Conservation (phyloP, 2,888 invertebrate species). For the Cryptops parisi region DNA sequence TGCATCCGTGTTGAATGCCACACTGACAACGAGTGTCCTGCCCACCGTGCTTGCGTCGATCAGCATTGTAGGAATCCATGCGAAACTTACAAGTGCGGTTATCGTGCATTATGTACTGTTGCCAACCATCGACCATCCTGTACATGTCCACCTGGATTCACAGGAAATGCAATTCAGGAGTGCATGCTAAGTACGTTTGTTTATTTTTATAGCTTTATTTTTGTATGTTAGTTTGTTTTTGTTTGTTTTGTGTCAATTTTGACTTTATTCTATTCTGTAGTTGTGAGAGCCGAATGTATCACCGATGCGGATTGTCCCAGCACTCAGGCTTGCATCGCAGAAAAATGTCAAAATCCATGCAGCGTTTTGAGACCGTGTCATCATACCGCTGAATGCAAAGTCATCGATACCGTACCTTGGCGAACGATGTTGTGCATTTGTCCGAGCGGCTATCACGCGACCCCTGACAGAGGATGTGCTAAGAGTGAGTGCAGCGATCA, state of each 20-base stretch:
- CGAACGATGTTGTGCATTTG: constrained; percentile 24
- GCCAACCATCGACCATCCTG: constrained; percentile 48
- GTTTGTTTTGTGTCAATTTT: not conserved
- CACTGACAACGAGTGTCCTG: constrained; percentile 23
- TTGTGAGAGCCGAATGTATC: constrained; percentile 46
- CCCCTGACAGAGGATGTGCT: constrained; percentile 22
- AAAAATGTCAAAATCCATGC: constrained; percentile 77
- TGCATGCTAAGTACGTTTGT: constrained; percentile 15
- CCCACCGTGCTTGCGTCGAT: constrained; percentile 24
- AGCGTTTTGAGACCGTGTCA: constrained; percentile 44
- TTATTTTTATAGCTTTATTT: not conserved
- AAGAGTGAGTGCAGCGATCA: constrained; percentile 46
- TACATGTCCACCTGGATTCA: constrained; percentile 55
- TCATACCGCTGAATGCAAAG: constrained; percentile 27
- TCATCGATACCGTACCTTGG: constrained; percentile 23
- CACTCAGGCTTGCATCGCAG: constrained; percentile 67
- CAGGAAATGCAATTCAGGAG: constrained; percentile 47
- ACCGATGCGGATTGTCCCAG: constrained; percentile 73
- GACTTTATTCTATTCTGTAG: not conserved
- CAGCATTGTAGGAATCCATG: constrained; percentile 70
- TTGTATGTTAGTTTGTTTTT: not conserved
- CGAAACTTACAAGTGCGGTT: constrained; percentile 50
- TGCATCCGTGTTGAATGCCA: constrained; percentile 30
- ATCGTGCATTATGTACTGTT: constrained; percentile 49
- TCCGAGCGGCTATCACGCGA: constrained; percentile 22